Evolutionary conservation across 92 coral and sea anemone genomes (phyloP).

Genomic region (Phenganax stokvisi): DNA sequence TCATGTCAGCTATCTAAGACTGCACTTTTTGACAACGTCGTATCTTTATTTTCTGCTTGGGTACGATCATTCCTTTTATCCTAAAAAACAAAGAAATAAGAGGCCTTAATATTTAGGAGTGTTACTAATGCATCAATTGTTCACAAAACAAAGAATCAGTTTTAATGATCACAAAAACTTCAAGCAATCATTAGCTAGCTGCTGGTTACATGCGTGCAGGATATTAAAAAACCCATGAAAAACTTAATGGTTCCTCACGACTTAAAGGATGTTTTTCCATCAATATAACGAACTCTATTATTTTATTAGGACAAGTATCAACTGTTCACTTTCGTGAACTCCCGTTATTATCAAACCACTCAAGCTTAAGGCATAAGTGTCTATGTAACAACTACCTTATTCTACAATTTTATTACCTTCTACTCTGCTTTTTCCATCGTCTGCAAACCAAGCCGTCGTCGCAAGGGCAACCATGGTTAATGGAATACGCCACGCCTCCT

Average conservation of each 20-base stretch:
- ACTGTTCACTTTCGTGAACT: background rate
- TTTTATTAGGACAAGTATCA: too few relatives aligned
- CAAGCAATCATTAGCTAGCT: background rate
- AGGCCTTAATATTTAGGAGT: constrained; percentile 1
- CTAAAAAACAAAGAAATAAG: constrained; percentile 11
- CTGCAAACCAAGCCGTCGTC: constrained; percentile 77
- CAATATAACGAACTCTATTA: too few relatives aligned
- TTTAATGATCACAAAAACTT: constrained; percentile 10
- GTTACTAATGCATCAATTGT: constrained; percentile 19
- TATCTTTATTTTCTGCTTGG: constrained; percentile 31
- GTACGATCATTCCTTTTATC: constrained; percentile 13
- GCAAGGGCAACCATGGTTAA: constrained; percentile 89
- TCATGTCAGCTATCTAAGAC: background rate
- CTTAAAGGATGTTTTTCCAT: too few relatives aligned
- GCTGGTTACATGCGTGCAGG: background rate
- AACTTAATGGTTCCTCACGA: too few relatives aligned
- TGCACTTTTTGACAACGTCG: constrained; percentile 27
- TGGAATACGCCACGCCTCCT: constrained; percentile 80
- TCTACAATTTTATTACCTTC: constrained; percentile 8
- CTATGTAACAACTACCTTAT: constrained; percentile 1
- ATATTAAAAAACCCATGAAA: too few relatives aligned
- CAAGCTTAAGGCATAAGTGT: background rate
- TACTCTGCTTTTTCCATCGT: background rate
- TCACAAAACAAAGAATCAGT: constrained; percentile 6
- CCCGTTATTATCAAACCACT: background rate